Evolutionary conservation across 1,140 invertebrate genomes (phyloP).

Genomic region (Apis laboriosa): DNA sequence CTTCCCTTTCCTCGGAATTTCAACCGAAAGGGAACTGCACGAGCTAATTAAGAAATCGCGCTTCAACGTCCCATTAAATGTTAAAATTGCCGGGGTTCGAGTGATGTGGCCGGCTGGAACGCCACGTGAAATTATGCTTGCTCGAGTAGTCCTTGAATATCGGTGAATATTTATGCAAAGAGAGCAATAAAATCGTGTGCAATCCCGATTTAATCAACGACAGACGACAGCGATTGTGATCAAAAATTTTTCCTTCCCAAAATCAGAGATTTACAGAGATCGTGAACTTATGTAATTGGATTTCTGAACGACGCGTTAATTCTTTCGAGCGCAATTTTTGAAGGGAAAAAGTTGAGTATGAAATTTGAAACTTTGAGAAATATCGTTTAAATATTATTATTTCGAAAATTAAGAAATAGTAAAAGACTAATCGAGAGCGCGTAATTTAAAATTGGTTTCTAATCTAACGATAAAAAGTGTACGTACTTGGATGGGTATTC

Average conservation of each 20-base stretch:
- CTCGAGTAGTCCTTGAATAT: slow-evolving; percentile 12
- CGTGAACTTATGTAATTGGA: no score
- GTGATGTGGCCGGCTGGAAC: slow-evolving; percentile 4
- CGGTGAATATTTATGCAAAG: slow-evolving; percentile 21
- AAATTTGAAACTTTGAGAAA: no score
- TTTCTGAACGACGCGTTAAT: no score
- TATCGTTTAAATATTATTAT: no score
- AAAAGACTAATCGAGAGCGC: no score
- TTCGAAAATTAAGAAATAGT: no score
- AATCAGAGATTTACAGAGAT: no score
- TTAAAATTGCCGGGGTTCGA: slow-evolving; percentile 24
- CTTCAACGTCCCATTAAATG: slow-evolving; percentile 37
- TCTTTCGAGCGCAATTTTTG: no score
- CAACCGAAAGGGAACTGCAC: slow-evolving; percentile 4
- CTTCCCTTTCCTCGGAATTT: neutral
- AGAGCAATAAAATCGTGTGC: neutral
- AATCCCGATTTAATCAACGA: slow-evolving; percentile 2
- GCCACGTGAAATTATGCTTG: slow-evolving; percentile 16
- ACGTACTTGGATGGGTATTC: neutral
- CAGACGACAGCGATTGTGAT: neutral
- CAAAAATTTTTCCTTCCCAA: neutral
- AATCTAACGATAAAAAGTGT: neutral
- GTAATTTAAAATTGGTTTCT: no score
- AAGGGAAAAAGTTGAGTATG: no score
- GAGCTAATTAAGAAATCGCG: slow-evolving; percentile 45